Conservation (phyloP, 2,797 vertebrate species). For the Botia kubotai region DNA sequence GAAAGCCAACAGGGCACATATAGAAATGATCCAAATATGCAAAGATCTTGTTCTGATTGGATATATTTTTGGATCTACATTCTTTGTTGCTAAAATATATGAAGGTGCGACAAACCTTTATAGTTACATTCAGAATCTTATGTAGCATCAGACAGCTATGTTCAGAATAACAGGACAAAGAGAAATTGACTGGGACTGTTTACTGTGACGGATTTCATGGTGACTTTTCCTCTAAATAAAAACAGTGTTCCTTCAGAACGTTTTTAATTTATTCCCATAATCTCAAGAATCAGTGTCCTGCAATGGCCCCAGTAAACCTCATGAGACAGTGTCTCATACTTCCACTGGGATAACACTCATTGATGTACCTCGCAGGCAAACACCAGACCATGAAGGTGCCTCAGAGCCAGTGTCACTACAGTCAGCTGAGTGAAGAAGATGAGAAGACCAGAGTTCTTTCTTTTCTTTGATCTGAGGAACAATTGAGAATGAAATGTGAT, state of each 20-base stretch:
- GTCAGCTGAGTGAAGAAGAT: conserved; percentile 18
- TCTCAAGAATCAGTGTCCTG: background rate
- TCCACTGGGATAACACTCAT: background rate
- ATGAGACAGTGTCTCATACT: background rate
- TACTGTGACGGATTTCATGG: background rate
- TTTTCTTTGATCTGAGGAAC: background rate
- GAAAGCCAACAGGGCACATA: background rate
- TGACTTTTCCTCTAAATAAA: background rate
- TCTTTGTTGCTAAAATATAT: background rate
- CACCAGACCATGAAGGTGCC: conserved; percentile 25
- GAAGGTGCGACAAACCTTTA: conserved; percentile 3
- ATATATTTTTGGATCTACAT: background rate
- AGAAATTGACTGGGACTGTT: background rate
- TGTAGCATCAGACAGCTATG: background rate
- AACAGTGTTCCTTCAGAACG: background rate
- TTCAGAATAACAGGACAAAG: background rate
- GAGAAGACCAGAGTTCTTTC: background rate
- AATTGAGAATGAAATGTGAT: background rate
- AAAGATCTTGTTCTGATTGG: background rate
- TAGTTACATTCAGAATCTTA: background rate
- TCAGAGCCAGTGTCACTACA: background rate
- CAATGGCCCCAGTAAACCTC: background rate
- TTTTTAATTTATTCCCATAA: background rate
- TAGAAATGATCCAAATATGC: too few species aligned
- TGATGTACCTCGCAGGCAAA: conserved; percentile 13